Evolutionary conservation across 2,797 vertebrate genomes (phyloP).

Genomic region (Acipenser transmontanus): DNA sequence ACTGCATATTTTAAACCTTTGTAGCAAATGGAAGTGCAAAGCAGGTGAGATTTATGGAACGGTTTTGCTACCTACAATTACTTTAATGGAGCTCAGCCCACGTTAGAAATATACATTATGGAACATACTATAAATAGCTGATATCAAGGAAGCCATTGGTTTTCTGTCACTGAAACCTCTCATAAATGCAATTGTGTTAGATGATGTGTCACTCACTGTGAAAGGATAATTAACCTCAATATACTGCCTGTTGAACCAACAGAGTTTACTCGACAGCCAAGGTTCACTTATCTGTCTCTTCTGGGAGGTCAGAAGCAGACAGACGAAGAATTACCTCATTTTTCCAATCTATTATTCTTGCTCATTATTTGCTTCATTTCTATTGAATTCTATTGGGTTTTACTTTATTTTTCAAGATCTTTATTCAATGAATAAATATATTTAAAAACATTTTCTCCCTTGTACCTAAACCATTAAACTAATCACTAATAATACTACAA

Average conservation of each 20-base stretch:
- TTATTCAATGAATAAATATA: no score
- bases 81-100: conserved; percentile 41
- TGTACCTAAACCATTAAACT: no score
- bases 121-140: conserved; percentile 36
- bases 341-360: conserved; percentile 35
- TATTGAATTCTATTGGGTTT: not conserved
- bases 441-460: no score
- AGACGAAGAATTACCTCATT: conserved; percentile 35
- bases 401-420: no score
- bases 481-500: no score
- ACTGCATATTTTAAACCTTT: no score
- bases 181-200: conserved; percentile 28
- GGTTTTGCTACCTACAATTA: conserved; percentile 15
- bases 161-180: conserved; percentile 20
- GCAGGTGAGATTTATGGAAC: conserved; percentile 35
- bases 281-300: conserved; percentile 1
- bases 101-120: conserved; percentile 31
- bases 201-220: conserved; percentile 38
- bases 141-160: conserved; percentile 25
- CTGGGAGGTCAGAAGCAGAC: not conserved
- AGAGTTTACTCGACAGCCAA: conserved; percentile 26
- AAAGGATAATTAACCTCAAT: conserved; percentile 31
- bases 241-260: conserved; percentile 17
- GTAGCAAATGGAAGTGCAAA: no score
- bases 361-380: not conserved